Conservation (phyloP, 2,888 invertebrate genomes). For the Eristalis tenax region DNA sequence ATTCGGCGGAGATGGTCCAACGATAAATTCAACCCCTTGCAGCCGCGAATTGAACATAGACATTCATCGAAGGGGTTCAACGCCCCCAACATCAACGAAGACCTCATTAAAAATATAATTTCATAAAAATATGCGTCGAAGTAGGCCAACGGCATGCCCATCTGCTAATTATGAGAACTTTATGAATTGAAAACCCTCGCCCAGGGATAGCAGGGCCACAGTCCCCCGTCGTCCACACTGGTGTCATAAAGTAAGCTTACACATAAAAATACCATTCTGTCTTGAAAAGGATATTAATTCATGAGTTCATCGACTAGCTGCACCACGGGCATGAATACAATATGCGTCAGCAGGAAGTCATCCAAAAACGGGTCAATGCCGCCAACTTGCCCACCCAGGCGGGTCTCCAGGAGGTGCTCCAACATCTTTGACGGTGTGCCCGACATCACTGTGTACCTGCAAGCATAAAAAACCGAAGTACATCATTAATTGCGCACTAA, state of each 20-base stretch:
- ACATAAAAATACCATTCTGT: slow-evolving; percentile 1
- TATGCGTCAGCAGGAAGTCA: slow-evolving; percentile 91
- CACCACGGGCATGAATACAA: slow-evolving; percentile 90
- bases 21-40: too few relatives aligned
- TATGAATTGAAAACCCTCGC: too few relatives aligned
- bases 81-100: too few relatives aligned
- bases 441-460: slow-evolving; percentile 92
- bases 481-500: slow-evolving; percentile 2
- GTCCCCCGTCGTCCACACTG: too few relatives aligned
- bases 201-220: too few relatives aligned
- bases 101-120: too few relatives aligned
- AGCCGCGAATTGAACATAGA: too few relatives aligned
- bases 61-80: too few relatives aligned
- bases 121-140: too few relatives aligned
- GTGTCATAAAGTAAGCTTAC: background rate
- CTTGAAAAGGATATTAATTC: slow-evolving; percentile 88
- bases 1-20: too few relatives aligned
- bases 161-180: too few relatives aligned
- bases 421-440: slow-evolving; percentile 93
- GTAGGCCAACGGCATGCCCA: too few relatives aligned
- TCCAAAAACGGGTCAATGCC: slow-evolving; percentile 89
- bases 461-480: slow-evolving; percentile 22
- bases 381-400: slow-evolving; percentile 85
- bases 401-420: slow-evolving; percentile 91
- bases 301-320: slow-evolving; percentile 88